Conservation (phyloP, 2,113 vertebrate species). For the Pseudonaja textilis region DNA sequence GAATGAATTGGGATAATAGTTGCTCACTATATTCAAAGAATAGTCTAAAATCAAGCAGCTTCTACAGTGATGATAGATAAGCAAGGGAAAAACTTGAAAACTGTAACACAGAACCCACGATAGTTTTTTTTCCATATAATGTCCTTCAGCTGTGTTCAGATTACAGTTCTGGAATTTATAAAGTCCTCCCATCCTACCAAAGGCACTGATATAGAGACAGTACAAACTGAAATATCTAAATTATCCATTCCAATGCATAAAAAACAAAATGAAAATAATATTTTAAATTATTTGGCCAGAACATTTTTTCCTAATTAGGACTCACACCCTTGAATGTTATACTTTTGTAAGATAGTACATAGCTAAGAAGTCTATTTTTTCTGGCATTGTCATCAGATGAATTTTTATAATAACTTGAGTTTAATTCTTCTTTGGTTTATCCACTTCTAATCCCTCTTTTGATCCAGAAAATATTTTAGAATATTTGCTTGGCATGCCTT, state of each 20-base stretch:
- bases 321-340: background rate
- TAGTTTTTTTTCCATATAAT: background rate
- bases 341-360: background rate
- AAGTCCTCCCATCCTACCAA: background rate
- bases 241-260: background rate
- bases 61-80: slow-evolving; percentile 9
- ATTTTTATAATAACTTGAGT: background rate
- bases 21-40: background rate
- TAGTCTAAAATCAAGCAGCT: background rate
- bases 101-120: background rate
- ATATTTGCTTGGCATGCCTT: background rate
- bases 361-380: background rate
- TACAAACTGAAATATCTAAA: background rate
- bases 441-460: background rate
- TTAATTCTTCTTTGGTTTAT: background rate
- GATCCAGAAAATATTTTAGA: background rate
- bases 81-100: background rate
- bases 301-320: no score
- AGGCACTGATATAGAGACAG: background rate
- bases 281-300: background rate
- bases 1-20: background rate
- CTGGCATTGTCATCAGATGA: background rate
- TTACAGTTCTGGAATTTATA: background rate
- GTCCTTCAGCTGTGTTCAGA: background rate
- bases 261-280: background rate